Conservation (phyloP, 2,888 invertebrate genomes). For the Anoplius nigerrimus region DNA sequence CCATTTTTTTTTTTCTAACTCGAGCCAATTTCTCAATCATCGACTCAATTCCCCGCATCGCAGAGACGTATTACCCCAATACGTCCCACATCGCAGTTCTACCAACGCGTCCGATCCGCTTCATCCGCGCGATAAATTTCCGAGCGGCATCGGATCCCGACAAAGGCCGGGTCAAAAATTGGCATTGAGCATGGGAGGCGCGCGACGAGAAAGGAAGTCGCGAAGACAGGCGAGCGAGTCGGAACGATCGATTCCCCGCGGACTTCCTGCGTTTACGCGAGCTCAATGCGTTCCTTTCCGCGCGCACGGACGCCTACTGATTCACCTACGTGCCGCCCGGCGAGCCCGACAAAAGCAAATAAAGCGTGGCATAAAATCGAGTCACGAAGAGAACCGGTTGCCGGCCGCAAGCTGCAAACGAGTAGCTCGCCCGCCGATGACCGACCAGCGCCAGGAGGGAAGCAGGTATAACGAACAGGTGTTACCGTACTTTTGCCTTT, state of each 20-base stretch:
- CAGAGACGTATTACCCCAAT: too few relatives aligned
- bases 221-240: too few relatives aligned
- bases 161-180: too few relatives aligned
- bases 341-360: slow-evolving; percentile 27
- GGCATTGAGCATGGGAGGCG: too few relatives aligned
- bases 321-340: slow-evolving; percentile 17
- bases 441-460: slow-evolving; percentile 27
- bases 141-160: too few relatives aligned
- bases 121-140: too few relatives aligned
- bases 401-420: slow-evolving; percentile 24
- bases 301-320: slow-evolving; percentile 35
- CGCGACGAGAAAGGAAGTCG: too few relatives aligned
- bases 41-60: too few relatives aligned
- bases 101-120: too few relatives aligned
- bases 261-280: slow-evolving; percentile 29
- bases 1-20: too few relatives aligned
- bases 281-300: slow-evolving; percentile 40
- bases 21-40: too few relatives aligned
- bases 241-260: not conserved
- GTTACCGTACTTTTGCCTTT: slow-evolving; percentile 41
- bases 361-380: slow-evolving; percentile 44
- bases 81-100: too few relatives aligned
- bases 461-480: slow-evolving; percentile 51
- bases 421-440: not conserved
- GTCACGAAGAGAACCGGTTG: slow-evolving; percentile 54